A percentile compares a stretch with the other conserved stretches of the same genome.
These are phyloP conservation scores for Orthosia incerta DNA, from an alignment of 2,888 invertebrate species.

Conservation along the genomic window DNA sequence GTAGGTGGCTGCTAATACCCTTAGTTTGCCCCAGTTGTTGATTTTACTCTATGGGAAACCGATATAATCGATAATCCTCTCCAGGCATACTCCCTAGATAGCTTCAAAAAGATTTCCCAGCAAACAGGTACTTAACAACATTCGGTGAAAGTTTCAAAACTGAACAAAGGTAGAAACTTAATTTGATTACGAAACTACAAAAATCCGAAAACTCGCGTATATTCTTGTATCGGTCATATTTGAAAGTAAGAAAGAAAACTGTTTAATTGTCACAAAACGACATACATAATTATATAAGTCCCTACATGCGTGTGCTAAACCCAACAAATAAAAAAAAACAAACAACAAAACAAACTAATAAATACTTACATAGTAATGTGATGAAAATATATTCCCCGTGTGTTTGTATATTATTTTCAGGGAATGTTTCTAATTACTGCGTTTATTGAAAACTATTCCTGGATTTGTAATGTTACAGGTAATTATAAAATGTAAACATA, in stretches of 20 bases:
- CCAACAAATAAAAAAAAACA: too few species aligned
- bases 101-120: background rate
- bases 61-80: background rate
- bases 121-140: background rate
- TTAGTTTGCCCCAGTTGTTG: background rate
- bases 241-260: too few species aligned
- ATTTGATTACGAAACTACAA: background rate
- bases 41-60: background rate
- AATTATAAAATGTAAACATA: constrained; percentile 1
- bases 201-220: too few species aligned
- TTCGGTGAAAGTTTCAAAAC: background rate
- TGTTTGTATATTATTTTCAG: background rate
- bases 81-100: background rate
- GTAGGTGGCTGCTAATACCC: too few species aligned
- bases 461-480: background rate
- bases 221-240: too few species aligned
- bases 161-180: too few species aligned
- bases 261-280: too few species aligned
- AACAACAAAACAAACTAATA: background rate
- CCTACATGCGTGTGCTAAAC: too few species aligned
- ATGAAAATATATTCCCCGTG: background rate
- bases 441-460: constrained; percentile 9
- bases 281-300: too few species aligned
- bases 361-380: background rate
- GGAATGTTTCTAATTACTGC: background rate